Evolutionary conservation across 1,140 invertebrate species (phyloP).

Genomic region (Eupristina koningsbergeri): DNA sequence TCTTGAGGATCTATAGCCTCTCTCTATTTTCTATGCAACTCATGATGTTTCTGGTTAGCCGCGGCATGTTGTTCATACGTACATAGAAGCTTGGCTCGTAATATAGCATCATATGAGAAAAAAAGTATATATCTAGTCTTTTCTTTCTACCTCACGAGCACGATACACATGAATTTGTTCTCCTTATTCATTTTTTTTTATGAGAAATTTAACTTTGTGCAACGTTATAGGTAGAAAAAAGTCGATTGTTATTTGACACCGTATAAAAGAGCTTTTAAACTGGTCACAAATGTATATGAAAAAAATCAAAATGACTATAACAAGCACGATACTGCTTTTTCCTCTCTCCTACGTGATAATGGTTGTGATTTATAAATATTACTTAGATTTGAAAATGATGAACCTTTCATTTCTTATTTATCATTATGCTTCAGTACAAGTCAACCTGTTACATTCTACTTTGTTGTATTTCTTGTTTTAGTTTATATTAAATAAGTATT

Average conservation of each 20-base stretch:
- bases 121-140: slow-evolving; percentile 22
- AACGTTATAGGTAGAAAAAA: slow-evolving; percentile 1
- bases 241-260: slow-evolving; percentile 43
- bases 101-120: slow-evolving; percentile 41
- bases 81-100: not conserved
- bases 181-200: not conserved
- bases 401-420: not conserved
- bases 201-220: not conserved
- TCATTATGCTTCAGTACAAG: too few relatives aligned
- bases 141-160: not conserved
- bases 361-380: not conserved
- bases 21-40: not conserved
- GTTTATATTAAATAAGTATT: too few relatives aligned
- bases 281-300: slow-evolving; percentile 34
- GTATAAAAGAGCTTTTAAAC: slow-evolving; percentile 20
- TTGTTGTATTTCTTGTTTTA: too few relatives aligned
- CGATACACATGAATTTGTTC: not conserved
- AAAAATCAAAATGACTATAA: slow-evolving; percentile 12
- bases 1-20: slow-evolving; percentile 22
- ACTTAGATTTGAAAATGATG: not conserved
- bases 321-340: slow-evolving; percentile 16
- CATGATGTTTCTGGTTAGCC: not conserved
- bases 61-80: slow-evolving; percentile 1
- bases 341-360: not conserved
- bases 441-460: too few relatives aligned